Conservation (phyloP, 2,113 vertebrate species). For the Promerops cafer region DNA sequence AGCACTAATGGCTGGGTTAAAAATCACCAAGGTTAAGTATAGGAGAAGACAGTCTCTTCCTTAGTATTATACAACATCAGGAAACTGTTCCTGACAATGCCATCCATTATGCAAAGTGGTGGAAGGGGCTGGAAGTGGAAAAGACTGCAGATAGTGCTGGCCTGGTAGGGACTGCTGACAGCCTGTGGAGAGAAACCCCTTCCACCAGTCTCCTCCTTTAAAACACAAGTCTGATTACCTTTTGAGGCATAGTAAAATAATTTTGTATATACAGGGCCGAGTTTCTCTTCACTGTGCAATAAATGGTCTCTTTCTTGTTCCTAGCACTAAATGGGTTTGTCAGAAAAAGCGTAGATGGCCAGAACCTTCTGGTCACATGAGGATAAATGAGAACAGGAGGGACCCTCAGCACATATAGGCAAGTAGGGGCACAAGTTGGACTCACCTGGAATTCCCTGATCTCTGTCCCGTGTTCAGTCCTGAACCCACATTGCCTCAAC, state of each 20-base stretch:
- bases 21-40: neutral
- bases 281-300: neutral
- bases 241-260: neutral
- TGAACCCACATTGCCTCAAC: accelerated
- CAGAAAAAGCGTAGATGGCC: neutral
- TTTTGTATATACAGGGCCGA: neutral
- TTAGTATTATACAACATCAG: neutral
- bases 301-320: neutral
- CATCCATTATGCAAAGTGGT: neutral
- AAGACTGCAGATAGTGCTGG: neutral
- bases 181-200: neutral
- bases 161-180: neutral
- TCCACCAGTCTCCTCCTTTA: neutral
- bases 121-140: neutral
- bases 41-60: neutral
- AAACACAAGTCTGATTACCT: neutral
- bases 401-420: neutral
- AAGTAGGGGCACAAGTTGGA: neutral
- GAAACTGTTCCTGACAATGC: neutral
- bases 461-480: neutral
- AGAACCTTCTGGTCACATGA: neutral
- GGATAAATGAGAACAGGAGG: neutral
- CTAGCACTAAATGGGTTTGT: neutral
- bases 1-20: neutral
- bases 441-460: neutral